Evolutionary conservation across 2,113 vertebrate species (phyloP), one percentile per base, ranked within the genome.

Genomic region (Phalacrocorax carbo): DNA sequence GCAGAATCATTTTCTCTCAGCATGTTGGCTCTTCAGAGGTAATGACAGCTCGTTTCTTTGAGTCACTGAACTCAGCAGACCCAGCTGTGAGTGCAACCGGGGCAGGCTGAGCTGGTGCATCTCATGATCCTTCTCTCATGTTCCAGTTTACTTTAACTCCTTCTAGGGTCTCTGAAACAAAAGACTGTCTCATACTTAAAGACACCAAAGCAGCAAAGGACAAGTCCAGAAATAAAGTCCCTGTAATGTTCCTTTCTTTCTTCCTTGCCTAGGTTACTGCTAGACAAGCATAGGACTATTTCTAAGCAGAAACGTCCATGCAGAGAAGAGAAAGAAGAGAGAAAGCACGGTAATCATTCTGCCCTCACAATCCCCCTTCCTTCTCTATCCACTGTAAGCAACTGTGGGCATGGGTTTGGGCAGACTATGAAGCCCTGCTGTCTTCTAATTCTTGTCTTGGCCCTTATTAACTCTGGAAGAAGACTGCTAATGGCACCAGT

Each of bases 91-190:
- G 62, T 1, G 10, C 72, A 85, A 81, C 7, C 11, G 2, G 61
- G 40, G 42, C 70, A 85, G 81, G 38, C 62, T 90, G 73, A 77
- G 54, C 88, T 82, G 65, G 51, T 86, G 73, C 70, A 94, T 65
- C 54, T 94, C 89, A 52, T 75, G 78, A 89, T 75, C 61, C 55
- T 85, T 88, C 68, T 75, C 81, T 95, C 26, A 42, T 4, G 15
- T 72, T 90, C 88, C 79, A 70, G 27, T 52, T 91, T 73, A 32
- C 51, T 92, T 96, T 83, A 87, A 93, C 81, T 96, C 90, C 58
- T 96, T 83, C 82, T 15, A 20, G 29, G 68, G 54, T 78, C 36
- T 89, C 83, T 0, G 0, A 91, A 88, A 20, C 38, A 85, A 58
- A 70, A 69, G 29, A 34, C 7, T 15, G 1, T 66, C 30, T 69